phyloP scores from a whole-genome alignment of 37 sponge, comb jelly and placozoan species.

The Bolinopsis microptera region DNA sequence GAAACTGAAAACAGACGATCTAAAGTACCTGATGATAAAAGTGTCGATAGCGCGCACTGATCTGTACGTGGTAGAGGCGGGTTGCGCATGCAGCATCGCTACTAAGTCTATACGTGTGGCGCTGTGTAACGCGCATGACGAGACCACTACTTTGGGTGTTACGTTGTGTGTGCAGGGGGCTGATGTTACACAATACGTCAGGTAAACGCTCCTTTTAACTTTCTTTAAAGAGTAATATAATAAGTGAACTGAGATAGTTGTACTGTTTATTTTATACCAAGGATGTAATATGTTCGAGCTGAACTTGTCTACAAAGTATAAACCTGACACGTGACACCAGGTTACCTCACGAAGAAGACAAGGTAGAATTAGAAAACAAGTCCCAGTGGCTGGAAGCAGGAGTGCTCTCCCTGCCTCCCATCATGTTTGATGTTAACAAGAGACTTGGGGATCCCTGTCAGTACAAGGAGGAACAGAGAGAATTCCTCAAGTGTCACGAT shows the following conservation, averaged over 20 bases:
- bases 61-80: slow-evolving; percentile 59
- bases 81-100: slow-evolving; percentile 49
- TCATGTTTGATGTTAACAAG: slow-evolving; percentile 64
- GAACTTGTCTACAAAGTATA: too few species aligned
- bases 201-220: not conserved
- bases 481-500: slow-evolving; percentile 39
- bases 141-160: slow-evolving; percentile 34
- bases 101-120: not conserved
- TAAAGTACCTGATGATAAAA: slow-evolving; percentile 65
- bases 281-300: too few species aligned
- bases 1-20: slow-evolving; percentile 58
- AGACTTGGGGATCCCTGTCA: slow-evolving; percentile 2
- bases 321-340: too few species aligned
- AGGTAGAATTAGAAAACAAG: not conserved
- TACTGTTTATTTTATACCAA: too few species aligned
- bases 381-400: slow-evolving; percentile 55
- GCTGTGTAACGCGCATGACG: slow-evolving; percentile 62
- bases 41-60: slow-evolving; percentile 8
- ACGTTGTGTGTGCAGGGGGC: slow-evolving; percentile 28
- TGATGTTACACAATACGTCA: slow-evolving; percentile 38
- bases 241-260: too few species aligned
- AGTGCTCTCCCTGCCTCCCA: not conserved
- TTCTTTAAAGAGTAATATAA: too few species aligned
- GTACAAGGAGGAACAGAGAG: slow-evolving; percentile 48
- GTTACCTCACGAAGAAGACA: not conserved